Base-by-base conservation (phyloP, 2,797 vertebrate species). In the Acanthurus leucopareius region DNA sequence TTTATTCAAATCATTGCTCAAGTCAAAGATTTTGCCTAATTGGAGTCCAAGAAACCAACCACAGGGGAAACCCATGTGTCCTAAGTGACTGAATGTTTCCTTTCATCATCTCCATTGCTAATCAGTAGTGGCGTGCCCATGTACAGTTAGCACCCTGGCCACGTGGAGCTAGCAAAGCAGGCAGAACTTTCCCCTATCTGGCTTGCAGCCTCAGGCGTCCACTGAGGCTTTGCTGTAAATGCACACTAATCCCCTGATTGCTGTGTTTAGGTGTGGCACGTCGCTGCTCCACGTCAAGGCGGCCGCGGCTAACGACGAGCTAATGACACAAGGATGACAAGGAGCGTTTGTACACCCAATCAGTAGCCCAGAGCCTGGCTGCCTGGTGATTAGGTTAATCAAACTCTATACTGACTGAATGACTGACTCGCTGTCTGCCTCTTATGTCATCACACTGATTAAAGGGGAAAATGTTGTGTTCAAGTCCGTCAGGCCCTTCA, bases 321-420 rank as follows among this genome's bases (percentile, higher is more conserved):
- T 93, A 93, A 93, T 91, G 92, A 92, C 92, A 90, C 88, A 69
- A 79, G 78, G 88, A 92, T 93, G 89, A 95, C 94, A 94, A 90
- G 90, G 86, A 82, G 83, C 86, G 72, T 93, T 91, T 94, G 89
- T 91, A 88, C 93, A 94, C 88, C 90, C 89, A 93, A 92, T 94
- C 93, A 90, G 88, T 47, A 89, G 84, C 83, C 73, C 80, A 67
- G 82, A 88, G 86, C 84, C 88, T 79, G 86, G 85, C 88, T 77
- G 88, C 80, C 84, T 78, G 87, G 89, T 90, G 89, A 93, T 93
- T 95, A 91, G 89, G 79, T 88, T 91, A 84, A 94, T 95, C 91
- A 94, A 90, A 92, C 90, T 86, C 71, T 78, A 20, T 56, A 81
- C 77, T 64, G 83, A 69, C 88, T 87, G 89, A 87, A 89, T 86